Percentiles rank a stretch among this genome's conserved stretches.
Conservation (phyloP, 2,113 vertebrate species). For the Dryoscopus gambensis region DNA sequence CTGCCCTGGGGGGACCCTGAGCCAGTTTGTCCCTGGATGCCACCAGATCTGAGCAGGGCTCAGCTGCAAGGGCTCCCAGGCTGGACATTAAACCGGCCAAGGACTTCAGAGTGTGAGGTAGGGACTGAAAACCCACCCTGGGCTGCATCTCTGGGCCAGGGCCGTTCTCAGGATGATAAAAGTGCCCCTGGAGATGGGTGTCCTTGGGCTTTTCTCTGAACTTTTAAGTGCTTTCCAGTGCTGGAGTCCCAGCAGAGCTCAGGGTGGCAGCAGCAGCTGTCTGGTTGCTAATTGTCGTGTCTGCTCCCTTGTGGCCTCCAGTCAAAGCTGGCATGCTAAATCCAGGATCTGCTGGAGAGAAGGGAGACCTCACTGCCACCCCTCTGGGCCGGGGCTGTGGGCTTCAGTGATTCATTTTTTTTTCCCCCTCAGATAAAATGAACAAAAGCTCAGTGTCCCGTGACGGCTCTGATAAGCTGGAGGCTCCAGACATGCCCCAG, state of each 20-base stretch:
- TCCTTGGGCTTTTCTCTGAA: not conserved
- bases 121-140: not conserved
- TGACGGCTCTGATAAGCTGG: not conserved
- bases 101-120: not conserved
- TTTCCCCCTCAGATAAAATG: not conserved
- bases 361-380: not conserved
- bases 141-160: not conserved
- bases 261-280: not conserved
- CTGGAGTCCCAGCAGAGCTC: not conserved
- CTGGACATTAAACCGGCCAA: not conserved
- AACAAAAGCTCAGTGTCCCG: not conserved
- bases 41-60: not conserved
- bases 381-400: not conserved
- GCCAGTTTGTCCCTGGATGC: not conserved
- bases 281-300: not conserved
- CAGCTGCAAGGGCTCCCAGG: not conserved
- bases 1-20: accelerated
- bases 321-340: not conserved
- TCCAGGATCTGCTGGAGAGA: not conserved
- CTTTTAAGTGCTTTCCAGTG: not conserved
- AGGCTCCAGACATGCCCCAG: not conserved
- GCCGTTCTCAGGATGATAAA: not conserved
- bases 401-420: not conserved
- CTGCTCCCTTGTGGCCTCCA: not conserved
- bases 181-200: not conserved